Base-by-base conservation (phyloP, 1,140 invertebrate species). In the Leguminivora glycinivorella region DNA sequence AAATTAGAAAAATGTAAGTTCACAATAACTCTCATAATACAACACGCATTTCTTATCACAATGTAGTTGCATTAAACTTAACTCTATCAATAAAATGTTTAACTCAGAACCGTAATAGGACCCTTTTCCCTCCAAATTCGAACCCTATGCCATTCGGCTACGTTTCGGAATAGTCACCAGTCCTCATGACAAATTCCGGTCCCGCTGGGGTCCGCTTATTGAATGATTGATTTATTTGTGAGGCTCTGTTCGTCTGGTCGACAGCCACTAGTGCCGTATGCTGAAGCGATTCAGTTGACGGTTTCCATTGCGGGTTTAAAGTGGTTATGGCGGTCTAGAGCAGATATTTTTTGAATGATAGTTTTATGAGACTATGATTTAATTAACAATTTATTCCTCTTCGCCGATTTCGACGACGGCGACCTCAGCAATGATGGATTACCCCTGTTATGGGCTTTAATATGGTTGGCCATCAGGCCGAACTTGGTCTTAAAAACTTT, bases 151-250 rank as follows among this genome's bases (percentile, higher is more conserved):
- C 2, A 19, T 52, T 19, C 1, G 7, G 0, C 40, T 43, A 43
- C 12, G 40, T 43, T 17, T 43, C 14, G n/a, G n/a, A 43, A 17
- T 3, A 43, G 24, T 66, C 56, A 70, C 68, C 63, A 70, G 72
- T 70, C 69, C 74, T 71, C 79, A 73, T 84, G 85, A 88, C 85
- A 89, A 89, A 89, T 89, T 72, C 83, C 76, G 75, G 60, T 71
- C 75, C 71, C 80, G 26, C 60, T 22, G 75, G 77, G 74, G 66
- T 72, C 70, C 80, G 75, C 75, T 86, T 82, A 89, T 89, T 86
- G 83, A 84, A 85, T 88, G 88, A 89, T 88, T 87, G 87, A 90
- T 90, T 85, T 85, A 87, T 90, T 80, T 76, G 72, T 69, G 71
- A 71, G 76, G 52, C 70, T 80, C 68, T 56, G 29, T 56, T 40